These are phyloP conservation scores for Pedetes capensis DNA, from an alignment of 2,113 vertebrate species.

Conservation along the genomic window DNA sequence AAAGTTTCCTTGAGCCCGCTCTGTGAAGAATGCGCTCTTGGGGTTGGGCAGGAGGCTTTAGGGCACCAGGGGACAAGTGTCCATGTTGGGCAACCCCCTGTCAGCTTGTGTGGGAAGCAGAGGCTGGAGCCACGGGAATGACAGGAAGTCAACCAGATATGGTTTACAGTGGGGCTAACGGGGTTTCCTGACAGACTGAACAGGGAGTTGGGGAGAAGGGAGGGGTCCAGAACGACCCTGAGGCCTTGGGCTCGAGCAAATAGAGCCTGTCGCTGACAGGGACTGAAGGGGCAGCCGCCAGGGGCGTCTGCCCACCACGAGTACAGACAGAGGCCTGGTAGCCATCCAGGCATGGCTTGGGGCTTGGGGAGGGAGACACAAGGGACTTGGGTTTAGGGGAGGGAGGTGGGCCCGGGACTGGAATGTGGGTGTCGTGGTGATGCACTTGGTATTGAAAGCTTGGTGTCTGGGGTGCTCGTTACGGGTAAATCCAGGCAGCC, in stretches of 20 bases:
- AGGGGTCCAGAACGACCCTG: neutral
- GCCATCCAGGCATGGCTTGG: no score
- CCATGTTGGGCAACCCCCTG: neutral
- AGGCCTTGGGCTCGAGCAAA: no score
- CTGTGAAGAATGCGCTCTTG: neutral
- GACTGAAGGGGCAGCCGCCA: neutral
- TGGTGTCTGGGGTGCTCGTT: neutral
- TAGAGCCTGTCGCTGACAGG: neutral
- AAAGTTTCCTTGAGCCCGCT: neutral
- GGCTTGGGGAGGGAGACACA: no score
- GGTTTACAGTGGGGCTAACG: neutral
- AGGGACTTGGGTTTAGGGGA: neutral
- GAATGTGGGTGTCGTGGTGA: rapidly evolving
- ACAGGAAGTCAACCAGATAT: neutral
- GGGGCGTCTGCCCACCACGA: no score
- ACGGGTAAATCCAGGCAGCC: no score
- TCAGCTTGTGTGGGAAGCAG: neutral
- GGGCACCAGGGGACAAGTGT: no score
- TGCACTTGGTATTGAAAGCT: rapidly evolving
- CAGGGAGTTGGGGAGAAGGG: neutral
- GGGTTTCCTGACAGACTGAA: neutral
- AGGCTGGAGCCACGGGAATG: neutral
- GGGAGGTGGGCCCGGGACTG: neutral
- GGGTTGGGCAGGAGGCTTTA: no score
- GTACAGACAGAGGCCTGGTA: no score